Percentiles rank a stretch among this genome's conserved stretches.
phyloP scores from a whole-genome alignment of 2,797 vertebrate genomes.

The Antennarius maculatus region DNA sequence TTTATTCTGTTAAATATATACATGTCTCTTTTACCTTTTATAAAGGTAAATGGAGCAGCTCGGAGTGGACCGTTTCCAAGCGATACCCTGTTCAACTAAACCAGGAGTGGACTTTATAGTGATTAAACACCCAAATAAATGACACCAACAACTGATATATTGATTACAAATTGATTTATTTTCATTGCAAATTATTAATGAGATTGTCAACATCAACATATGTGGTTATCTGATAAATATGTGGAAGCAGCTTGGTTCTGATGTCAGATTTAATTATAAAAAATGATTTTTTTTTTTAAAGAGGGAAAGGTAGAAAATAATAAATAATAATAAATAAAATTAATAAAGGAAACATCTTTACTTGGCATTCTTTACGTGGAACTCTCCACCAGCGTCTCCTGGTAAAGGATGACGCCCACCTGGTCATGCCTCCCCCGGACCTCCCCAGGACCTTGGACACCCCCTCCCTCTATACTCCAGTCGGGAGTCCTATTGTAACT shows the following conservation, averaged over 20 bases:
- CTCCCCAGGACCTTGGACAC: constrained; percentile 37
- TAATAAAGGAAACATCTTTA: too few species aligned
- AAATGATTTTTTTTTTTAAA: too few species aligned
- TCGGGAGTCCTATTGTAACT: constrained; percentile 46
- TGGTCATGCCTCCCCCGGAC: constrained; percentile 42
- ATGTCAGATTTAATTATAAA: neutral
- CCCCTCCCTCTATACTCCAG: constrained; percentile 44
- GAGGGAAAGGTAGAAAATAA: too few species aligned
- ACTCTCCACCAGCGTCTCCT: too few species aligned
- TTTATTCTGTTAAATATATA: neutral
- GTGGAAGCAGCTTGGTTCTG: neutral
- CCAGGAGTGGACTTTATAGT: constrained; percentile 23
- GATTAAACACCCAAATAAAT: constrained; percentile 49
- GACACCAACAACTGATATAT: constrained; percentile 17
- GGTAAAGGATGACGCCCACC: constrained; percentile 51
- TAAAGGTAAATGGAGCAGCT: constrained; percentile 45
- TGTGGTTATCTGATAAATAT: neutral
- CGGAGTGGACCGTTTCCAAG: constrained; percentile 62
- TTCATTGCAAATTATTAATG: constrained; percentile 6
- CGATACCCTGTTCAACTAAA: constrained; percentile 30
- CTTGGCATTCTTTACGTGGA: neutral
- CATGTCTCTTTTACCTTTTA: constrained; percentile 16
- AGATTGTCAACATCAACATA: constrained; percentile 12
- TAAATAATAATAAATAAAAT: too few species aligned
- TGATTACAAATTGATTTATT: constrained; percentile 26